Evolutionary conservation across 2,888 invertebrate genomes (phyloP), one percentile per base, ranked within the genome.

Genomic region (Ichneumon xanthorius): DNA sequence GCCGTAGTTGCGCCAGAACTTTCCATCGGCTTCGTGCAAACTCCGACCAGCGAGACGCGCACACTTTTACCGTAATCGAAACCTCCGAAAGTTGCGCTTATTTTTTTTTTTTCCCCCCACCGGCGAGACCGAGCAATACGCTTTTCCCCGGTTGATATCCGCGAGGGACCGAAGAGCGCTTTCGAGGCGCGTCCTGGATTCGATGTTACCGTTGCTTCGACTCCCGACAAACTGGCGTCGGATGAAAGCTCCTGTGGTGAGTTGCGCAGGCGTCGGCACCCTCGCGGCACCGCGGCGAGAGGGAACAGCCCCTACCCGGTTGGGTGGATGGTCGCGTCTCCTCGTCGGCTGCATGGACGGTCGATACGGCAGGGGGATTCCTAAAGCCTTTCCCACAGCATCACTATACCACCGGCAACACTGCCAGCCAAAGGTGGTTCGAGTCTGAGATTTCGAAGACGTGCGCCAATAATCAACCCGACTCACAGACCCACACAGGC

Each of bases 171-270:
- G 53, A 83, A 30, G 30, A 68, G 77, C 80, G 83, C 68, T 68
- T 68, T 67, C 80, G 76, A 86, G 84, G 89, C 89, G 87, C 87
- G 87, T 87, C 88, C 84, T 83, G 86, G 84, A 88, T 86, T 86
- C 88, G 87, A 92, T 90, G 91, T 92, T 91, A 88, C 88, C 92
- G 91, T 91, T 89, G 90, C 92, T 92, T 91, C 92, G 90, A 92
- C 91, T 92, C 92, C 92, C 93, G 93, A 93, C 93, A 91, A 91
- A 93, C 94, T 94, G 93, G 92, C 92, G 92, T 92, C 91, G 88
- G 89, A 88, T 88, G 89, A 89, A 90, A 87, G 88, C 88, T 89
- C 85, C 81, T 82, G 67, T 75, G 76, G 65, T 55, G 84, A 88
- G 89, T 84, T 92, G 92, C 93, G 93, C 93, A 92, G 90, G 93